phyloP scores from a whole-genome alignment of 2,888 invertebrate genomes.

The Lissonota sp. region DNA sequence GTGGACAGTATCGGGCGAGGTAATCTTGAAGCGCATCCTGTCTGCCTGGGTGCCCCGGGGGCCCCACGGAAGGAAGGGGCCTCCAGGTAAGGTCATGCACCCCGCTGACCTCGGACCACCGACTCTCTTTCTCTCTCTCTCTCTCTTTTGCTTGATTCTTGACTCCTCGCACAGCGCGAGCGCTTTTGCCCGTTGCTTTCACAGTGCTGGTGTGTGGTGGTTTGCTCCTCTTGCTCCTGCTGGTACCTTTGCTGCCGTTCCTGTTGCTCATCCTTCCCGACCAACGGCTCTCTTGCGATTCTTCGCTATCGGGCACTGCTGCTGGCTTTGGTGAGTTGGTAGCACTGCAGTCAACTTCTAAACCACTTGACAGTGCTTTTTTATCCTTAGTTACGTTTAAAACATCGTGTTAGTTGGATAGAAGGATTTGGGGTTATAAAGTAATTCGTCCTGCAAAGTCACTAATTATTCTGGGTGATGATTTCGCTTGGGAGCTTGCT shows the following conservation, averaged over 20 bases:
- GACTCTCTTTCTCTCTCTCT: conserved; percentile 69
- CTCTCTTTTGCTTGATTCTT: conserved; percentile 46
- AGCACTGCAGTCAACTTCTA: conserved; percentile 30
- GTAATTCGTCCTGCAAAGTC: no score
- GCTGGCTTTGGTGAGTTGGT: conserved; percentile 2
- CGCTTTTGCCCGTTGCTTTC: conserved; percentile 45
- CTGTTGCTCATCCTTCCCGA: conserved; percentile 28
- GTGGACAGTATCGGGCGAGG: conserved; percentile 81
- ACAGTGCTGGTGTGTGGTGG: conserved; percentile 28
- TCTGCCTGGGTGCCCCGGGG: conserved; percentile 75
- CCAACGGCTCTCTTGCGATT: conserved; percentile 56
- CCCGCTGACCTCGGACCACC: conserved; percentile 83
- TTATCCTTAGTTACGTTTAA: not conserved
- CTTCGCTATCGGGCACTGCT: conserved; percentile 59
- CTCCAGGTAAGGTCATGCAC: conserved; percentile 83
- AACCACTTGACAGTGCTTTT: not conserved
- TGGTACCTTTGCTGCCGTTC: conserved; percentile 61
- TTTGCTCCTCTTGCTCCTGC: conserved; percentile 60
- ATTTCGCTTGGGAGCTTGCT: no score
- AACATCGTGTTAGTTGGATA: no score
- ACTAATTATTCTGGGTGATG: no score
- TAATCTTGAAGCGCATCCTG: conserved; percentile 82
- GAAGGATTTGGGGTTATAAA: no score
- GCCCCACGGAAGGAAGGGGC: conserved; percentile 82
- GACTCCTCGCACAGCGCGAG: conserved; percentile 18